These are phyloP conservation scores for Neelides sp. DNA, from an alignment of 1,140 invertebrate species.

Conservation along the genomic window DNA sequence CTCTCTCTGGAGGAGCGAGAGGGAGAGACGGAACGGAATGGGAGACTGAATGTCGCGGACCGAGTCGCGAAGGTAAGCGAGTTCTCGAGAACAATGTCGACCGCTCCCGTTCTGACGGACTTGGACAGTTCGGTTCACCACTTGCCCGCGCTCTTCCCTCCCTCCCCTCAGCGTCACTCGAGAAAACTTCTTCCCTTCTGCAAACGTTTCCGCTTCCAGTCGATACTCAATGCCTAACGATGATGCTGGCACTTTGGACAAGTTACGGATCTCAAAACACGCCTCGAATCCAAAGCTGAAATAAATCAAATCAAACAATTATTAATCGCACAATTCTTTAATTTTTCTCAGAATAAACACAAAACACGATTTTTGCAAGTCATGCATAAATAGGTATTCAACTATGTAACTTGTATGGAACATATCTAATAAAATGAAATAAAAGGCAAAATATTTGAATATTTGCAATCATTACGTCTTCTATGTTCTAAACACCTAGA, in stretches of 20 bases:
- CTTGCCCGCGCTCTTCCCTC: conserved; percentile 36
- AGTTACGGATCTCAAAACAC: conserved; percentile 64
- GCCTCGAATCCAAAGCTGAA: conserved; percentile 69
- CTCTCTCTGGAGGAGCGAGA: conserved; percentile 58
- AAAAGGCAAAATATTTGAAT: too few relatives aligned
- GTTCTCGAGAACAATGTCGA: conserved; percentile 54
- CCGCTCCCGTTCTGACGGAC: conserved; percentile 36
- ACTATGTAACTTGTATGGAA: too few relatives aligned
- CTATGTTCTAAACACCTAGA: too few relatives aligned
- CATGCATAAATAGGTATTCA: not conserved
- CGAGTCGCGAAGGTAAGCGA: conserved; percentile 57
- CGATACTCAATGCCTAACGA: conserved; percentile 48
- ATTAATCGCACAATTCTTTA: not conserved
- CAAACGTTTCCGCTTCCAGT: conserved; percentile 72
- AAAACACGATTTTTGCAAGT: conserved; percentile 1
- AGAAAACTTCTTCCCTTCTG: conserved; percentile 61
- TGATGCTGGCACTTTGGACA: conserved; percentile 40
- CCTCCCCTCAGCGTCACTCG: conserved; percentile 57
- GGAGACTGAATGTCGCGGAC: conserved; percentile 72
- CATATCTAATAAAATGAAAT: too few relatives aligned
- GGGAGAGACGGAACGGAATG: conserved; percentile 71
- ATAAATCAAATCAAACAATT: conserved; percentile 28
- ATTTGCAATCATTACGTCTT: too few relatives aligned
- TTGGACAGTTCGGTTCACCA: conserved; percentile 35
- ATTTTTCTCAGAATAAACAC: not conserved